phyloP scores from a whole-genome alignment of 2,113 vertebrate species.

The Diglossa brunneiventris region DNA sequence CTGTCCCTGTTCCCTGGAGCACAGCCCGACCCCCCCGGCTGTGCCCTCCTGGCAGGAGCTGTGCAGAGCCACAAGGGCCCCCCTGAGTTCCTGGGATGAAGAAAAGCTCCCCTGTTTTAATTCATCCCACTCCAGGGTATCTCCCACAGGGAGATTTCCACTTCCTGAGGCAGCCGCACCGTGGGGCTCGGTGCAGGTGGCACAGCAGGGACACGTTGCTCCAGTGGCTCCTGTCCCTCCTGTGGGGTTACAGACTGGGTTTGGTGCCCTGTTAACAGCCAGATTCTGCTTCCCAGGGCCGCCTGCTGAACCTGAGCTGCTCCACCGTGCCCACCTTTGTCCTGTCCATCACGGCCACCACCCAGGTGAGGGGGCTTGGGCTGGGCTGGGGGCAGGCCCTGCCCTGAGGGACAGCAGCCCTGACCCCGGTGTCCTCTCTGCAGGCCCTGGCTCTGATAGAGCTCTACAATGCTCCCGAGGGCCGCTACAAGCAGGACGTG shows the following conservation, averaged over 20 bases:
- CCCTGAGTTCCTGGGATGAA: fast-evolving
- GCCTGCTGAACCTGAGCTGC: constrained; percentile 92
- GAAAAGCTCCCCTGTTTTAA: background rate
- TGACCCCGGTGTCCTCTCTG: background rate
- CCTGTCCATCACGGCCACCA: constrained; percentile 95
- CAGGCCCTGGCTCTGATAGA: constrained; percentile 80
- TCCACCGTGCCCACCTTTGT: constrained; percentile 98
- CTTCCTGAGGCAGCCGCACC: fast-evolving
- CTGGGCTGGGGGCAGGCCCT: background rate
- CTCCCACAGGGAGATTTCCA: background rate
- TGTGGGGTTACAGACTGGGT: fast-evolving
- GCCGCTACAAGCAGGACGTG: constrained; percentile 97
- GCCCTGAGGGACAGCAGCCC: background rate
- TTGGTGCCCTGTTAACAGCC: fast-evolving
- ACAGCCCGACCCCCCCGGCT: background rate
- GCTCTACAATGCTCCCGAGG: constrained; percentile 94
- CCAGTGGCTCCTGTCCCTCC: fast-evolving
- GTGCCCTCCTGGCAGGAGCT: background rate
- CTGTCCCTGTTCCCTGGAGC: background rate
- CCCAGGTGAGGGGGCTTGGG: constrained; percentile 78
- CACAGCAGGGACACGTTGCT: fast-evolving
- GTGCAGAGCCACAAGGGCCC: background rate
- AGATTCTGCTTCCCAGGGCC: constrained; percentile 63
- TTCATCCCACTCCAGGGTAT: background rate
- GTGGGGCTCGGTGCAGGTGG: fast-evolving